A percentile compares a stretch with the other conserved stretches of the same genome.
phyloP scores from a whole-genome alignment of 2,888 invertebrate genomes.

The Acanthococcus lagerstroemiae region DNA sequence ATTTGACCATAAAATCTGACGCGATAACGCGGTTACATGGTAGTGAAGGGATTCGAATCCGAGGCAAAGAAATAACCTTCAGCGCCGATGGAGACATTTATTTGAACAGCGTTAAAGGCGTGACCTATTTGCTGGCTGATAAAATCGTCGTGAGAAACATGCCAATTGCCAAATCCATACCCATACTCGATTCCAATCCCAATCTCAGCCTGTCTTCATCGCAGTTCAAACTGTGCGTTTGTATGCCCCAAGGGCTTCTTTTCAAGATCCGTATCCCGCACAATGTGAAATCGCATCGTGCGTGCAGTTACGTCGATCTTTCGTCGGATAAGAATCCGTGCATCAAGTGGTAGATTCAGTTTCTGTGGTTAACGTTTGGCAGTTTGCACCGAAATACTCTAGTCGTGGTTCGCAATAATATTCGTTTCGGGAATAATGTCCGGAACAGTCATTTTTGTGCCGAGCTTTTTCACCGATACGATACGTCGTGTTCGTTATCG shows the following conservation, averaged over 20 bases:
- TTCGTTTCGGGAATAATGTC: too few relatives aligned
- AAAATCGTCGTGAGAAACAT: slow-evolving; percentile 53
- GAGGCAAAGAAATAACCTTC: slow-evolving; percentile 68
- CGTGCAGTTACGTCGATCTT: slow-evolving; percentile 37
- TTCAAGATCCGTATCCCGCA: slow-evolving; percentile 64
- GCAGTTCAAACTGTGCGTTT: slow-evolving; percentile 80
- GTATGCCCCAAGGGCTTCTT: slow-evolving; percentile 78
- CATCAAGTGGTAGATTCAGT: slow-evolving; percentile 6
- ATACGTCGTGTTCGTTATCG: too few relatives aligned
- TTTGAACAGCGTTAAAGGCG: slow-evolving; percentile 65
- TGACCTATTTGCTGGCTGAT: slow-evolving; percentile 54
- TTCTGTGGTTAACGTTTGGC: too few relatives aligned
- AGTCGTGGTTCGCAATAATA: too few relatives aligned
- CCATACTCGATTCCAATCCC: slow-evolving; percentile 37
- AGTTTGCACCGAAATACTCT: too few relatives aligned
- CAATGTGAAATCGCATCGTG: slow-evolving; percentile 41
- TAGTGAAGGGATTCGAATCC: slow-evolving; percentile 46
- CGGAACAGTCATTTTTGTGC: too few relatives aligned
- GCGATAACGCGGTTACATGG: slow-evolving; percentile 40
- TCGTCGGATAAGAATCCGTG: slow-evolving; percentile 35
- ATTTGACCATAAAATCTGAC: slow-evolving; percentile 59
- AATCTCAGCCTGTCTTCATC: slow-evolving; percentile 40
- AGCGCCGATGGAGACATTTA: slow-evolving; percentile 68
- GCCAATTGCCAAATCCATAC: neutral
- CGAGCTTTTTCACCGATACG: too few relatives aligned